Conservation (phyloP, 1,140 invertebrate species). For the Coenobita brevimanus region DNA sequence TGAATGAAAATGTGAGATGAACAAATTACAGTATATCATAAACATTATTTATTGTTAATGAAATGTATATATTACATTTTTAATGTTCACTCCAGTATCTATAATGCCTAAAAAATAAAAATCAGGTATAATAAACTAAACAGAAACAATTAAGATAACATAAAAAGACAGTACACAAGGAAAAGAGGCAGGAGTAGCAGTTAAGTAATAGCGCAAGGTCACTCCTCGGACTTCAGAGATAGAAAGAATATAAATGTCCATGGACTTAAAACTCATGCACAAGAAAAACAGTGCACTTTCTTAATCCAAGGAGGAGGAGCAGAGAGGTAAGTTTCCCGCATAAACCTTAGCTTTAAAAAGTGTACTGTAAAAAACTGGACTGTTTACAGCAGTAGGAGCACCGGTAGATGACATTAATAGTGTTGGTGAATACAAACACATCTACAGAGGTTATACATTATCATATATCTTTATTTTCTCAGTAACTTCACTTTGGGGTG, state of each 20-base stretch:
- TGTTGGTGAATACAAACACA: slow-evolving; percentile 9
- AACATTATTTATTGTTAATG: slow-evolving; percentile 25
- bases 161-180: slow-evolving; percentile 36
- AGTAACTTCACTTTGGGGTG: slow-evolving; percentile 66
- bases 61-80: slow-evolving; percentile 23
- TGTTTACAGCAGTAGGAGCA: slow-evolving; percentile 48
- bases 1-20: slow-evolving; percentile 23
- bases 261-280: no score
- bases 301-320: slow-evolving; percentile 19
- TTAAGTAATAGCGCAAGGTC: slow-evolving; percentile 41
- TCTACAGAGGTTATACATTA: slow-evolving; percentile 45
- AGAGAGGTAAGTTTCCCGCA: neutral
- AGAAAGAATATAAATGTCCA: slow-evolving; percentile 12
- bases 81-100: slow-evolving; percentile 60
- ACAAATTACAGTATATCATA: slow-evolving; percentile 29
- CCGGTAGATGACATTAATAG: slow-evolving; percentile 49
- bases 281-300: neutral
- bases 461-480: slow-evolving; percentile 30
- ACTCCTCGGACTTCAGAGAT: slow-evolving; percentile 28
- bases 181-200: slow-evolving; percentile 42
- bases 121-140: slow-evolving; percentile 24
- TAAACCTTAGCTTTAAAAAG: slow-evolving; percentile 29
- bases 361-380: slow-evolving; percentile 21
- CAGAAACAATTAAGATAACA: neutral
- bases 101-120: slow-evolving; percentile 57